Evolutionary conservation across 2,797 vertebrate genomes (phyloP).

Genomic region (Girardinus metallicus): DNA sequence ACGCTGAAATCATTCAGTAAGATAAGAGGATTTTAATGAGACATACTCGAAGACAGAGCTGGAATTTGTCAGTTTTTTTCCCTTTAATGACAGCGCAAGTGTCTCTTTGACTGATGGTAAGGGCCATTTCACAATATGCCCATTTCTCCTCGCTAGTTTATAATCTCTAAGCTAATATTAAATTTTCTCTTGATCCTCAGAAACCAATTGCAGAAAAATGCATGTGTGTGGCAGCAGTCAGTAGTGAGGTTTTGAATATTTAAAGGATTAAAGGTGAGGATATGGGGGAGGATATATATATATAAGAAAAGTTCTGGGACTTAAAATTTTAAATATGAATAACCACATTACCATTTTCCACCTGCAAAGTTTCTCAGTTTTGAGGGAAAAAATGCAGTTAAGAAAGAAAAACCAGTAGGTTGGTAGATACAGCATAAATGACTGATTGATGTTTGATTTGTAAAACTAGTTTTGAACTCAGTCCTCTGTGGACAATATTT

Average conservation of each 20-base stretch:
- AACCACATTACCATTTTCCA: background rate
- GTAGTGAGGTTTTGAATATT: conserved; percentile 17
- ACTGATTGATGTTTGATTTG: background rate
- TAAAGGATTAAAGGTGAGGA: conserved; percentile 12
- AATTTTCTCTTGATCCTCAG: conserved; percentile 44
- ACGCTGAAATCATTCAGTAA: conserved; percentile 49
- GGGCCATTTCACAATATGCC: conserved; percentile 51
- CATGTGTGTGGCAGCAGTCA: conserved; percentile 2
- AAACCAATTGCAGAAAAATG: conserved; percentile 13
- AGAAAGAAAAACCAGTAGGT: background rate
- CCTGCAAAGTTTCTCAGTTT: background rate
- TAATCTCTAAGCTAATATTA: conserved; percentile 58
- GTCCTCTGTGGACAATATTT: background rate
- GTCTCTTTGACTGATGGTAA: conserved; percentile 64
- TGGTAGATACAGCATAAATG: background rate
- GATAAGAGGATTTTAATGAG: conserved; percentile 76
- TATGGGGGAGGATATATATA: background rate
- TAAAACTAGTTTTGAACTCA: background rate
- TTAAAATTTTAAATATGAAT: background rate
- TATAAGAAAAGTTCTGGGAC: too few relatives aligned
- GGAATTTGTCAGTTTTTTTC: conserved; percentile 41
- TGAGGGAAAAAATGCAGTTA: background rate
- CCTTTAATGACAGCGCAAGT: conserved; percentile 52
- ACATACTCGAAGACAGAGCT: conserved; percentile 49
- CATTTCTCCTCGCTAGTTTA: conserved; percentile 44